Evolutionary conservation across 2,113 vertebrate species (phyloP).

Genomic region (Heterochromis multidens): DNA sequence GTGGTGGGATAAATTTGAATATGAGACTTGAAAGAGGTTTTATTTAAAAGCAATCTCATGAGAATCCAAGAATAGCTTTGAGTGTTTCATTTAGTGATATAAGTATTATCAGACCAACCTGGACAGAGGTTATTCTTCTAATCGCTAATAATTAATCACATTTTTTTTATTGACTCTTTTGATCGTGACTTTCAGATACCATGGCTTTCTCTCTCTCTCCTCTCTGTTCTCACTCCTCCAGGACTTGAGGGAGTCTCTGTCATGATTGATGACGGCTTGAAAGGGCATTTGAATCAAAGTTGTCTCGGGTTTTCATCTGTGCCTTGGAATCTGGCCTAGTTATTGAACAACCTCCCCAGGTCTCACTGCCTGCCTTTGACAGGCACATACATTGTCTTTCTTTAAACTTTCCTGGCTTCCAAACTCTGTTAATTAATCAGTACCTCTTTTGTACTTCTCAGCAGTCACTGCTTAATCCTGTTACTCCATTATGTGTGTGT

Average conservation of each 20-base stretch:
- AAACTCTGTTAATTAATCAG: slow-evolving; percentile 61
- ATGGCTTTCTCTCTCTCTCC: background rate
- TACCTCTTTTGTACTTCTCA: slow-evolving; percentile 57
- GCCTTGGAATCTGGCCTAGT: slow-evolving; percentile 68
- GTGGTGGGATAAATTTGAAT: slow-evolving; percentile 43
- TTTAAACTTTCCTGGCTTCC: slow-evolving; percentile 48
- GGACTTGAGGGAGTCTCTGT: slow-evolving; percentile 42
- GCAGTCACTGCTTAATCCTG: slow-evolving; percentile 64
- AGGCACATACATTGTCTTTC: slow-evolving; percentile 52
- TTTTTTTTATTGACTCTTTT: slow-evolving; percentile 19
- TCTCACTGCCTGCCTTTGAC: slow-evolving; percentile 38
- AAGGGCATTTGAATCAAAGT: slow-evolving; percentile 67
- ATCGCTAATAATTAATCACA: slow-evolving; percentile 19
- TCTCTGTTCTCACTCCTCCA: slow-evolving; percentile 41
- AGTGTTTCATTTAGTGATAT: slow-evolving; percentile 11
- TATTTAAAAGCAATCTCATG: slow-evolving; percentile 38
- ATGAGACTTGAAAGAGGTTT: slow-evolving; percentile 46
- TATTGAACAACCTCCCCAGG: slow-evolving; percentile 56
- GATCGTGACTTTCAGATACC: slow-evolving; percentile 30
- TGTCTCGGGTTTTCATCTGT: slow-evolving; percentile 62
- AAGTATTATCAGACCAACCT: slow-evolving; percentile 12
- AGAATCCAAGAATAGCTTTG: slow-evolving; percentile 39
- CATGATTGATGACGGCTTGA: slow-evolving; percentile 68
- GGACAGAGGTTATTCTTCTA: slow-evolving; percentile 14
- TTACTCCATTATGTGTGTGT: slow-evolving; percentile 47